Percentiles rank a stretch among this genome's conserved stretches.
phyloP scores from a whole-genome alignment of 53 echinoderm and acorn worm species.

The Echinarachnius parma region DNA sequence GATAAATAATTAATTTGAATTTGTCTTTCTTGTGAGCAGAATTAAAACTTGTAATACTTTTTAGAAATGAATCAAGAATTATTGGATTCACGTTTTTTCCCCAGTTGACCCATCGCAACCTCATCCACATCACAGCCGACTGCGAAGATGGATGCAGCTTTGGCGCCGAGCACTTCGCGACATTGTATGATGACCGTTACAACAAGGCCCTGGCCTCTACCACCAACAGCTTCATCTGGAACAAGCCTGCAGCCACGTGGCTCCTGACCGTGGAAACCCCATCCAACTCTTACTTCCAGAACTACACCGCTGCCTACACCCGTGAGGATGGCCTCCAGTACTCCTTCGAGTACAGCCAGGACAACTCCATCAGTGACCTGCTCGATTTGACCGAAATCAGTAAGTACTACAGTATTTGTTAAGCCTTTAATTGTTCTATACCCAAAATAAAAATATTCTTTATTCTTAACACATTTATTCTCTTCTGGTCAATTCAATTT shows the following conservation, averaged over 20 bases:
- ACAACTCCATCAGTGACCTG: constrained; percentile 60
- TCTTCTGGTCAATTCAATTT: no score
- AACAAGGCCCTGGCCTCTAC: constrained; percentile 28
- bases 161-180: neutral
- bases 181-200: constrained; percentile 29
- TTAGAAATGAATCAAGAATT: no score
- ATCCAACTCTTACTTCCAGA: neutral
- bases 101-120: constrained; percentile 5
- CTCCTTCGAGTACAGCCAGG: constrained; percentile 51
- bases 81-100: no score
- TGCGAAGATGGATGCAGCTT: constrained; percentile 8
- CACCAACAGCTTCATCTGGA: constrained; percentile 1
- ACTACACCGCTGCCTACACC: constrained; percentile 37
- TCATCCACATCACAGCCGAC: constrained; percentile 15
- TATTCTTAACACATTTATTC: no score
- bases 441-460: no score
- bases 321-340: constrained; percentile 55
- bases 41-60: no score
- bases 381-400: constrained; percentile 63
- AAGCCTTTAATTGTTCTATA: no score
- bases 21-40: no score
- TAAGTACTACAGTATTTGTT: constrained; percentile 21
- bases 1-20: no score
- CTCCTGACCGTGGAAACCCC: constrained; percentile 11
- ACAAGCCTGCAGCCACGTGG: constrained; percentile 27